Percentiles rank a stretch among this genome's conserved stretches.
Conservation (phyloP, 2,888 invertebrate species). For the Drosophila fungiperda region DNA sequence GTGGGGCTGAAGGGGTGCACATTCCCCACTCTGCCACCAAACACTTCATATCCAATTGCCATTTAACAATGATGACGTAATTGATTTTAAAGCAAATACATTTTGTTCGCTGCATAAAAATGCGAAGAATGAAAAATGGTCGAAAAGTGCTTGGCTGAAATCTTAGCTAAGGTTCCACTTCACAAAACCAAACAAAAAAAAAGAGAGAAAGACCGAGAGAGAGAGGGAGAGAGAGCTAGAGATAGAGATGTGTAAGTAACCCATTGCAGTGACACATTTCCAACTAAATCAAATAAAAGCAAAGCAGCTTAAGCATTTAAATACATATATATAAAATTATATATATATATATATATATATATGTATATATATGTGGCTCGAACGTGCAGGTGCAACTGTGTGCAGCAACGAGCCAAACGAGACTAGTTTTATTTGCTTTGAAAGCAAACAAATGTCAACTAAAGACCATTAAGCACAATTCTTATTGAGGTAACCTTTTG, state of each 20-base stretch:
- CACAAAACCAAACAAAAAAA: not conserved
- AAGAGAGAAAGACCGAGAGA: not conserved
- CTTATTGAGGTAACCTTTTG: slow-evolving; percentile 30
- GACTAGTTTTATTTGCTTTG: slow-evolving; percentile 62
- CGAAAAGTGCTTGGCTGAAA: slow-evolving; percentile 68
- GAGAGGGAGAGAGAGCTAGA: not conserved
- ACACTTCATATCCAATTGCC: slow-evolving; percentile 59
- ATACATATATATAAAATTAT: slow-evolving; percentile 4
- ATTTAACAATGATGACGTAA: slow-evolving; percentile 80
- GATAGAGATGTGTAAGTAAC: not conserved
- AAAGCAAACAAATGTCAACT: slow-evolving; percentile 31
- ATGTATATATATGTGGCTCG: slow-evolving; percentile 9
- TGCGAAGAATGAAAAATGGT: slow-evolving; percentile 11
- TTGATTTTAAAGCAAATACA: slow-evolving; percentile 79
- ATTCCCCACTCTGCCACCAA: not conserved
- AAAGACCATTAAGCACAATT: slow-evolving; percentile 40
- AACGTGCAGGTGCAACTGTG: slow-evolving; percentile 45
- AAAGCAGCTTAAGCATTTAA: slow-evolving; percentile 21
- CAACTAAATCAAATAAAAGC: slow-evolving; percentile 59
- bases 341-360: slow-evolving; percentile 1
- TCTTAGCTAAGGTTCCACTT: slow-evolving; percentile 54
- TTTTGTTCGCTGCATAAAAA: slow-evolving; percentile 47
- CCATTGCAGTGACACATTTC: slow-evolving; percentile 18
- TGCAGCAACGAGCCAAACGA: slow-evolving; percentile 58
- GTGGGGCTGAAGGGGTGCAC: not conserved